Percentiles rank a stretch among this genome's conserved stretches.
phyloP scores from a whole-genome alignment of 2,113 vertebrate genomes.

The Psittacula cyanocephala region DNA sequence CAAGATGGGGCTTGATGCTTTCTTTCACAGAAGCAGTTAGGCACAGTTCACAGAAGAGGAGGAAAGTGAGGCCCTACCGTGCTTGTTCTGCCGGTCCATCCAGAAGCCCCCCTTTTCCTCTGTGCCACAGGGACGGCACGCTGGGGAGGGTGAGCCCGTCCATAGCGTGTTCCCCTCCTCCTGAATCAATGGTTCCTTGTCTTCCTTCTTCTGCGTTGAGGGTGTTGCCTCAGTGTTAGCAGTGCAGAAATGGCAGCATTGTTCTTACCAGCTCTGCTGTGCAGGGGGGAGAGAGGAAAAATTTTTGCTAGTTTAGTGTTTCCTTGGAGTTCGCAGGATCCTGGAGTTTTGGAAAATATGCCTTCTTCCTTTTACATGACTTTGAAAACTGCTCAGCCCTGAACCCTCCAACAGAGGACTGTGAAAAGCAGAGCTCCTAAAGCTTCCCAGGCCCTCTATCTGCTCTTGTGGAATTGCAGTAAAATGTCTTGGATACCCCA shows the following conservation, averaged over 20 bases:
- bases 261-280: neutral
- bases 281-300: neutral
- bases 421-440: neutral
- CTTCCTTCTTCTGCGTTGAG: neutral
- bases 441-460: neutral
- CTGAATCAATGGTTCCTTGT: neutral
- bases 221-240: neutral
- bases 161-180: neutral
- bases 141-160: neutral
- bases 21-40: neutral
- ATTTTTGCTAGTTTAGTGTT: neutral
- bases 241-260: neutral
- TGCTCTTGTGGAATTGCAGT: neutral
- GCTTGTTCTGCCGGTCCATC: neutral
- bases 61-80: neutral
- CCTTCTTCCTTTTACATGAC: neutral
- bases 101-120: neutral
- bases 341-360: neutral
- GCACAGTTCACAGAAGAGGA: neutral
- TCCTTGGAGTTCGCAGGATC: neutral
- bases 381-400: neutral
- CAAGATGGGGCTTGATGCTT: conserved; percentile 39
- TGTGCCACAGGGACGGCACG: neutral
- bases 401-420: neutral
- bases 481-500: neutral